Evolutionary conservation across 2,113 vertebrate genomes (phyloP).

Genomic region (Triplophysa tibetana): DNA sequence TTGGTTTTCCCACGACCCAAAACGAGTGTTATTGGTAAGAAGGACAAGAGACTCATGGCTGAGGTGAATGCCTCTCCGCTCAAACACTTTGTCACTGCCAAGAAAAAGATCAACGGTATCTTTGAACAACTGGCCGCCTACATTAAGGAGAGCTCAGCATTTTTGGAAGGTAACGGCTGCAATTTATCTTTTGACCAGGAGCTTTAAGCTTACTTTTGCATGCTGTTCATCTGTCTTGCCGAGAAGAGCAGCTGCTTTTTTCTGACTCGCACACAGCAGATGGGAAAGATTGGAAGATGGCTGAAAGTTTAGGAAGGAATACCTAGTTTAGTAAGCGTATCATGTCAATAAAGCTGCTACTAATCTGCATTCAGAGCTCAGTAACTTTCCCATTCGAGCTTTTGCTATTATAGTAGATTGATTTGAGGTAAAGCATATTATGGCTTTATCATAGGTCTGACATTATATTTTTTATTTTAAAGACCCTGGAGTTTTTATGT

Average conservation of each 20-base stretch:
- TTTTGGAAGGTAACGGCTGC: conserved; percentile 84
- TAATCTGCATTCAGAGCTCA: no score
- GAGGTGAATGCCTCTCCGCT: conserved; percentile 94
- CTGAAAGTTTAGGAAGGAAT: neutral
- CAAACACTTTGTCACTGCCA: conserved; percentile 98
- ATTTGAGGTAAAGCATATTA: no score
- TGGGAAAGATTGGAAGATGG: neutral
- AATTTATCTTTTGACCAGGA: neutral
- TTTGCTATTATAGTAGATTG: no score
- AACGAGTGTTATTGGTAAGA: conserved; percentile 82
- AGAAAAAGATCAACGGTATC: conserved; percentile 99
- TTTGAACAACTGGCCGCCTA: conserved; percentile 94
- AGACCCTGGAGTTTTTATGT: no score
- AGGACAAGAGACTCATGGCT: conserved; percentile 98
- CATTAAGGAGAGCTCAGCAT: conserved; percentile 88
- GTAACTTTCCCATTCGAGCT: no score
- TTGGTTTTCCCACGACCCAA: conserved; percentile 86
- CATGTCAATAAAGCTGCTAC: neutral
- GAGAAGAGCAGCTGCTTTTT: neutral
- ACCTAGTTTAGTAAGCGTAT: neutral
- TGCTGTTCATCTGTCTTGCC: neutral
- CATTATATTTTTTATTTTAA: no score
- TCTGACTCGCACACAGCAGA: neutral
- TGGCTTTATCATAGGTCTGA: no score
- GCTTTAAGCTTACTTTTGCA: neutral